Conservation (phyloP, 2,797 vertebrate species). For the Danio jaintianensis region DNA sequence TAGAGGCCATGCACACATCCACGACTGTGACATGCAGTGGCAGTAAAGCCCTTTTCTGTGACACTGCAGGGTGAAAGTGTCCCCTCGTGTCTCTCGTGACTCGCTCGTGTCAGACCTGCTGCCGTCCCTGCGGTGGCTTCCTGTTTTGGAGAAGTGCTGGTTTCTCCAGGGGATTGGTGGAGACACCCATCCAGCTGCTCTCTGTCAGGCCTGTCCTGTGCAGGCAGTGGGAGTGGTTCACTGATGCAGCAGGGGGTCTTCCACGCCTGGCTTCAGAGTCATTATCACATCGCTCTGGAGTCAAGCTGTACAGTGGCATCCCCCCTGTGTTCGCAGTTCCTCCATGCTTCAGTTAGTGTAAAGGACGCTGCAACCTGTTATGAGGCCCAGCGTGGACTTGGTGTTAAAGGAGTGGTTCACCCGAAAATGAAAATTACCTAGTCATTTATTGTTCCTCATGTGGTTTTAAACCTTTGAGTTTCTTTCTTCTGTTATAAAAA, state of each 20-base stretch:
- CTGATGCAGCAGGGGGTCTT: conserved; percentile 65
- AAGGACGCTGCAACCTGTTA: neutral
- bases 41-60: conserved; percentile 10
- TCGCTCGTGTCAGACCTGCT: conserved; percentile 35
- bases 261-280: conserved; percentile 56
- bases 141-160: conserved; percentile 35
- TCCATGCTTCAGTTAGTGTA: conserved; percentile 11
- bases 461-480: too few relatives aligned
- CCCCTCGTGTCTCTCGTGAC: conserved; percentile 23
- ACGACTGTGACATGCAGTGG: conserved; percentile 8
- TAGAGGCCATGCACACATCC: neutral
- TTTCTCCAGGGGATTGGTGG: conserved; percentile 35
- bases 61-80: conserved; percentile 31
- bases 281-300: conserved; percentile 70
- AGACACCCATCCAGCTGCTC: conserved; percentile 68
- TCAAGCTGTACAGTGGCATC: conserved; percentile 64
- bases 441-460: too few relatives aligned
- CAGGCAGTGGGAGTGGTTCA: conserved; percentile 64
- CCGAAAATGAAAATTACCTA: too few relatives aligned
- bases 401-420: neutral
- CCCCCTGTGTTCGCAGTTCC: conserved; percentile 57
- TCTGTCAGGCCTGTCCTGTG: conserved; percentile 61
- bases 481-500: too few relatives aligned
- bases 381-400: neutral
- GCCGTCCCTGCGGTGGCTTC: conserved; percentile 31